phyloP scores from a whole-genome alignment of 1,140 invertebrate genomes.

The Ridgeia piscesae region DNA sequence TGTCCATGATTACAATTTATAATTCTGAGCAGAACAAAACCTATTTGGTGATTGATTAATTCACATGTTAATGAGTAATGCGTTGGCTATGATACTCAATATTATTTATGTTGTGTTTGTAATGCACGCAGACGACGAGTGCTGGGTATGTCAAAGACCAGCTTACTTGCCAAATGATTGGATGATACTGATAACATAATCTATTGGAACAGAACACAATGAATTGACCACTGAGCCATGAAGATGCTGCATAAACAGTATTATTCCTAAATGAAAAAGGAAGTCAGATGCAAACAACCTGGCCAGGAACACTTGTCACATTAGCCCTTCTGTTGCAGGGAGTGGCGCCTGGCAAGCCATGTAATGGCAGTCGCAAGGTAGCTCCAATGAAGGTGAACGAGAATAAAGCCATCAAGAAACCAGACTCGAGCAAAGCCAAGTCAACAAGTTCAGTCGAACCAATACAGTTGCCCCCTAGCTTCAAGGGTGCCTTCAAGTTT shows the following conservation, averaged over 20 bases:
- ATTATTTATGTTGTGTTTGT: background rate
- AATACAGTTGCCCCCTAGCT: slow-evolving; percentile 53
- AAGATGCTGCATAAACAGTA: background rate
- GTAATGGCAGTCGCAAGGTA: background rate
- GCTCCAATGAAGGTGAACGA: slow-evolving; percentile 28
- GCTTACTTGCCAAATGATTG: too few species aligned
- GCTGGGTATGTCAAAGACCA: background rate
- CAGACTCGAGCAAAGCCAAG: slow-evolving; percentile 33
- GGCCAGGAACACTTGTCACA: background rate
- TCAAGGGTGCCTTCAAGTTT: slow-evolving; percentile 46
- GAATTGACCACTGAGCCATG: background rate
- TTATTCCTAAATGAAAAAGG: background rate
- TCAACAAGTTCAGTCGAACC: slow-evolving; percentile 33
- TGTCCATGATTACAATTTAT: background rate
- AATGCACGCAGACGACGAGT: background rate
- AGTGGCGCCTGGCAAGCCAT: background rate
- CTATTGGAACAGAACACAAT: too few species aligned
- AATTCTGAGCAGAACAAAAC: background rate
- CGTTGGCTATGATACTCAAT: background rate
- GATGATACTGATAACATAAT: too few species aligned
- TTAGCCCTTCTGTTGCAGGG: background rate
- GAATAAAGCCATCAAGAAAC: slow-evolving; percentile 46
- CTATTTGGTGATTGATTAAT: background rate
- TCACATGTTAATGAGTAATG: background rate
- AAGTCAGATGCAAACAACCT: background rate